Evolutionary conservation across 2,888 invertebrate species (phyloP), one percentile per base, ranked within the genome.

Genomic region (Timema cristinae): DNA sequence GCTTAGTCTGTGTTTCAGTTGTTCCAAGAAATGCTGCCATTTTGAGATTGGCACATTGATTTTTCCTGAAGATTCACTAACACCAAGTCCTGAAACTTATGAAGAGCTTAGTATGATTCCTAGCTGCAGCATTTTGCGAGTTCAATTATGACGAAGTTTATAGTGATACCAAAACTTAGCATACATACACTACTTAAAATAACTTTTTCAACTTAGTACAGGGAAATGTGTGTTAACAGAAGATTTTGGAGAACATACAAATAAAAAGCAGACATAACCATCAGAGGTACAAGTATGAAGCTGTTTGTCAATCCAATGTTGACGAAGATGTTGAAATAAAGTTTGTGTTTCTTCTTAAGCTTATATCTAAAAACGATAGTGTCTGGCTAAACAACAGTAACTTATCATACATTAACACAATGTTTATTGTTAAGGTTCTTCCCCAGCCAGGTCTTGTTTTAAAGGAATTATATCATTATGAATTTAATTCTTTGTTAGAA

Each of bases 391-490:
- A 32, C 11, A 48, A 63, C 63, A 32, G 32, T 63, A 48, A 63
- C 63, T 10, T 63, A 32, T 63, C 63, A 32, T 63, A 63, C 7
- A 16, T 63, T 63, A 63, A 63, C 13, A 32, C 6, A 32, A 48
- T 48, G 63, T 13, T 13, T 32, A 8, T 63, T 63, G 63, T 63
- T 63, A 63, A 63, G 0, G 63, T 63, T 63, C 63, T 63, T 32
- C 47, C 63, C 7, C 32, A 63, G 47, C 63, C 63, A 63, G 11
- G 63, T 63, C 63, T 63, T 63, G 47, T 63, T n/a, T 32, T 63
- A 63, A 63, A 63, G 63, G 63, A 13, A 63, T 48, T 48, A 63
- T 10, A 63, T 63, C 48, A 63, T 32, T 63, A 63, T 63, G 48
- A 63, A 47, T 63, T 63, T 32, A 16, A 10, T 47, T 63, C 63